These are phyloP conservation scores for Pteropus rufus DNA, from an alignment of 2,797 vertebrate species.

Conservation along the genomic window DNA sequence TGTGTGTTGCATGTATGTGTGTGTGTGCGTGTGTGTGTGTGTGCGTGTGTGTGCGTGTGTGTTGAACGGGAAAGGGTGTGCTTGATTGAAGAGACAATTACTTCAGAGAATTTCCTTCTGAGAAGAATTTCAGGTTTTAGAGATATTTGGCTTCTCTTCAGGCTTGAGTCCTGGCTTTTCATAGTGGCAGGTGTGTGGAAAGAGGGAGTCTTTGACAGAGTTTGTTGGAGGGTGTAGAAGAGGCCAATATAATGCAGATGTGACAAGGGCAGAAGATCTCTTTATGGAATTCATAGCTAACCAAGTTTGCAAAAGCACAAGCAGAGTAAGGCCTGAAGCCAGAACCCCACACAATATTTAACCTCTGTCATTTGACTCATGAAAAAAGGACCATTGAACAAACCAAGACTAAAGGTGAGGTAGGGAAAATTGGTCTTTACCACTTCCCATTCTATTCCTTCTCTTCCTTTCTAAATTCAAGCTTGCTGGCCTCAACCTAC, in stretches of 20 bases:
- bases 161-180: background rate
- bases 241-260: background rate
- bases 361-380: background rate
- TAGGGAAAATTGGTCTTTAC: background rate
- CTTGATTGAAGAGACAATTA: background rate
- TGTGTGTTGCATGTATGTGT: background rate
- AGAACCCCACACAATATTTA: background rate
- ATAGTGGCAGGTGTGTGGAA: background rate
- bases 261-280: background rate
- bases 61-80: background rate
- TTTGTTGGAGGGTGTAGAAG: background rate
- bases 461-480: background rate
- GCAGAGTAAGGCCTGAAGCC: background rate
- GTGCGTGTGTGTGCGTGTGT: too few species aligned
- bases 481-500: background rate
- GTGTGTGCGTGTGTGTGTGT: too few species aligned
- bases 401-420: background rate
- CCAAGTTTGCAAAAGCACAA: background rate
- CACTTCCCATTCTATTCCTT: background rate
- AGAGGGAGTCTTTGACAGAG: background rate
- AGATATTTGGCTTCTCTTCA: background rate
- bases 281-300: background rate
- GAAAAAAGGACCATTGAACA: background rate
- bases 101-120: slow-evolving; percentile 9
- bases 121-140: slow-evolving; percentile 15